Evolutionary conservation across 2,888 invertebrate species (phyloP).

Genomic region (Lydus trimaculatus): DNA sequence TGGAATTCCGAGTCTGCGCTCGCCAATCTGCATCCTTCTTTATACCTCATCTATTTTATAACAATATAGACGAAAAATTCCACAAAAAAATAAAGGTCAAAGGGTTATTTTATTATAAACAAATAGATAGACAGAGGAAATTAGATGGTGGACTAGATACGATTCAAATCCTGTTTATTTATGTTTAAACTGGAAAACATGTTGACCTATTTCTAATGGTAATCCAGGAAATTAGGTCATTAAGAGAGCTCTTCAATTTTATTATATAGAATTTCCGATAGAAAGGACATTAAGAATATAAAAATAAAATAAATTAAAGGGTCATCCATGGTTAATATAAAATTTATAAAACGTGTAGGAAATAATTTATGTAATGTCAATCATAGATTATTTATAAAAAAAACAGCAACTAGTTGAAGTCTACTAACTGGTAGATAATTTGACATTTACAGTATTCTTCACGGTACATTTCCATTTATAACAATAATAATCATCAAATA

Average conservation of each 20-base stretch:
- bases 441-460: background rate
- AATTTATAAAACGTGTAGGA: no score
- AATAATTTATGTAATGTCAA: no score
- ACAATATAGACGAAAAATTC: background rate
- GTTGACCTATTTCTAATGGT: background rate
- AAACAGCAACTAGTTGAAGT: background rate
- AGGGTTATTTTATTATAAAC: background rate
- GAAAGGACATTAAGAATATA: no score
- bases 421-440: background rate
- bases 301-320: background rate
- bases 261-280: no score
- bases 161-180: background rate
- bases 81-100: background rate
- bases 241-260: background rate
- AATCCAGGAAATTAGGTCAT: constrained; percentile 2
- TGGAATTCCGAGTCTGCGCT: background rate
- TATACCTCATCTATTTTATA: background rate
- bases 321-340: no score
- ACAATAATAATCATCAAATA: background rate
- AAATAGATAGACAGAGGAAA: background rate
- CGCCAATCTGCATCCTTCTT: background rate
- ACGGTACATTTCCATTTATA: background rate
- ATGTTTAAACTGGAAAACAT: background rate
- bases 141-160: background rate
- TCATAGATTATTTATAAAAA: no score